Base-by-base conservation (phyloP, 2,888 invertebrate species). In the Campopleginae sp. region DNA sequence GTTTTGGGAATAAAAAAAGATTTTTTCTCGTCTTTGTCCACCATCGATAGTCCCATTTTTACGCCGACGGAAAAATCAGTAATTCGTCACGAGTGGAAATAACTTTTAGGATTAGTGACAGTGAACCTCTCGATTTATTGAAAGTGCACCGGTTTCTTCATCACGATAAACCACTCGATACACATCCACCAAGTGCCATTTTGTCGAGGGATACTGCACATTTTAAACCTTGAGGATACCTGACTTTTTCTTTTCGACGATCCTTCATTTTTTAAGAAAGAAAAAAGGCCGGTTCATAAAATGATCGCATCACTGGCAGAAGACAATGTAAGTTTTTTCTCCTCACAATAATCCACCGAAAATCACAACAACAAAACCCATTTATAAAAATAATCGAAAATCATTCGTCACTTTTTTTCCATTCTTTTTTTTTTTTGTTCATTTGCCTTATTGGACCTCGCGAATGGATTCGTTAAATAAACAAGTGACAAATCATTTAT, bases 101-200 rank as follows among this genome's bases (percentile, higher is more conserved):
- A n/a, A 38, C 33, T n/a, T 63, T 38, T 33, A n/a, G 63, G 63
- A 63, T 63, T 33, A 87, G 87, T 87, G 87, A 80, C 86, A 87
- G 87, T 87, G 87, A 85, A 86, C 80, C 84, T 77, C 82, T 80
- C 86, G 68, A 65, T 81, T 58, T 58, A 68, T 82, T 44, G 27
- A 27, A 70, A 81, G 81, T 81, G 81, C 54, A 61, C 58, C 70
- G 51, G 48, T 42, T 27, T 61, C 27, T 10, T 1, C 17, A 14
- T 33, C 51, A 77, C n/a, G 5, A 63, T 42, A 46, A 38, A 58
- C 12, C 12, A 54, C 54, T 63, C 6, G 63, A 38, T 63, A 33
- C 5, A 63, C 33, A 27, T 51, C 33, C 48, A 48, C 27, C 27
- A 48, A 70, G 70, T 70, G 70, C 48, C 70, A 68, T 68, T 44